A percentile compares a stretch with the other conserved stretches of the same genome.
Evolutionary conservation across 2,113 vertebrate species (phyloP).

Genomic region (Edolisoma coerulescens): DNA sequence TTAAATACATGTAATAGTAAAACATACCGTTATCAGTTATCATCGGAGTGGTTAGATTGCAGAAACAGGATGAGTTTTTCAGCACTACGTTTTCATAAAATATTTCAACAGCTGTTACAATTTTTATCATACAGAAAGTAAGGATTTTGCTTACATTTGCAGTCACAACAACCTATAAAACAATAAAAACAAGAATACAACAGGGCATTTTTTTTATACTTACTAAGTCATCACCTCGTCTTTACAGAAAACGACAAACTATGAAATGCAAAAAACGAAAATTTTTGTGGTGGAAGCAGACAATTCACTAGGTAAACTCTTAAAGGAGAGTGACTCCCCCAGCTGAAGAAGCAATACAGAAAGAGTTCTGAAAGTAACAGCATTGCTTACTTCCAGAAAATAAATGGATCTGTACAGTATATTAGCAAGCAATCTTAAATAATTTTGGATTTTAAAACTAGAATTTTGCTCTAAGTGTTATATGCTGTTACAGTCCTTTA

Average conservation of each 20-base stretch:
- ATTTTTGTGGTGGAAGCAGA: background rate
- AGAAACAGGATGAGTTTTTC: conserved; percentile 48
- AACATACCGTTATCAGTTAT: conserved; percentile 40
- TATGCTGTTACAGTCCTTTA: background rate
- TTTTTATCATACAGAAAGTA: conserved; percentile 55
- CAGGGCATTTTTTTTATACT: background rate
- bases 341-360: background rate
- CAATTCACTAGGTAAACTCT: background rate
- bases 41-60: background rate
- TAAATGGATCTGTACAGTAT: background rate
- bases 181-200: background rate
- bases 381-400: background rate
- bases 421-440: background rate
- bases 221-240: background rate
- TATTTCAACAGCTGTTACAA: conserved; percentile 7
- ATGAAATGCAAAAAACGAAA: background rate
- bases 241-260: background rate
- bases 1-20: background rate
- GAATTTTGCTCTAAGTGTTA: background rate
- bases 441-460: background rate
- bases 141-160: background rate
- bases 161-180: conserved; percentile 27
- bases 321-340: background rate
- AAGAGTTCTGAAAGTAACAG: background rate
- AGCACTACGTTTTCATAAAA: conserved; percentile 27